These are phyloP conservation scores for Trinorchestia longiramus DNA, from an alignment of 1,140 invertebrate species.

Conservation along the genomic window DNA sequence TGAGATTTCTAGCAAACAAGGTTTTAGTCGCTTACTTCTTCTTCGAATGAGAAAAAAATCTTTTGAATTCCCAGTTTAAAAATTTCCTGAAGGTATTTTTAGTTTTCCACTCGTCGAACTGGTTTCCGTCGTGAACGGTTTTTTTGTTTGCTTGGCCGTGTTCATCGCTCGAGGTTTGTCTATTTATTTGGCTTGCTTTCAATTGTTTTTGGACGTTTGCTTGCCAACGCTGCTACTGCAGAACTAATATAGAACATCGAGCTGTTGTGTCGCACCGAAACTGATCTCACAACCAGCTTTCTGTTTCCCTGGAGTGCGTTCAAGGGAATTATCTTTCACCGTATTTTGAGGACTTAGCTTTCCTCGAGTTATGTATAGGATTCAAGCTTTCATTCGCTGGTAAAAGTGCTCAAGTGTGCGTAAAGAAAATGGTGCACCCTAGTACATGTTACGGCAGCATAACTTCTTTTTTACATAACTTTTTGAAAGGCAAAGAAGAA, in stretches of 20 bases:
- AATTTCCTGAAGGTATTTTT: background rate
- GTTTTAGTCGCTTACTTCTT: background rate
- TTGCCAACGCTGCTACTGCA: background rate
- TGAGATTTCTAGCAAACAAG: background rate
- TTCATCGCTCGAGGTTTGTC: background rate
- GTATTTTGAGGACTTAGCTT: too few species aligned
- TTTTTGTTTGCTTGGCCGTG: background rate
- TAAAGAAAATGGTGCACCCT: too few species aligned
- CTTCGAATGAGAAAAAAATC: background rate
- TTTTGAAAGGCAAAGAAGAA: too few species aligned
- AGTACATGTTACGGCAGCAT: too few species aligned
- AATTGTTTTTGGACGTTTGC: background rate
- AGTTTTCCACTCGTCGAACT: background rate
- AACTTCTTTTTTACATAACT: too few species aligned
- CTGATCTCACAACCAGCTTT: background rate
- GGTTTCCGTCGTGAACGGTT: background rate
- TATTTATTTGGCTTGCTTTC: background rate
- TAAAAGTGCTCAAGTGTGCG: too few species aligned
- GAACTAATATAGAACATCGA: background rate
- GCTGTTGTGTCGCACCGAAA: background rate
- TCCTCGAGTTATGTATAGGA: too few species aligned
- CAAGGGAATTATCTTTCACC: too few species aligned
- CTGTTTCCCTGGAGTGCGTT: background rate
- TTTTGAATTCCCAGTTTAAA: background rate
- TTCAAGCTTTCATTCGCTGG: background rate